Evolutionary conservation across 2,888 invertebrate genomes (phyloP), one percentile per base, ranked within the genome.

Genomic region (Atethmia centrago): DNA sequence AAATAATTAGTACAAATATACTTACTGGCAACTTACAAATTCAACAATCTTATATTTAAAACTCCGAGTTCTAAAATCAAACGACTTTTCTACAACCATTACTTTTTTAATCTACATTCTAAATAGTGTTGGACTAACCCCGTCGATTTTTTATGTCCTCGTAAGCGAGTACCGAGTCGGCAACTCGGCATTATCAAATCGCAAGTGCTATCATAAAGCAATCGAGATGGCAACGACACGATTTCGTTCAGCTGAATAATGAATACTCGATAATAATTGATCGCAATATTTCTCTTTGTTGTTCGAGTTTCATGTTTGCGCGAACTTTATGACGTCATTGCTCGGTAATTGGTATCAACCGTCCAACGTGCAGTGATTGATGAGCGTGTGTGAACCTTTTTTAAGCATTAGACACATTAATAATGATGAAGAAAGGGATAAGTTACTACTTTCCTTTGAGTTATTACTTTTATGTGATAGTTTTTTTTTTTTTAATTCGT

Each of bases 261-360:
- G 89, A 91, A 93, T 92, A 90, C 89, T 90, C 88, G 73, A 86
- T 89, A 89, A 88, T 93, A 92, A 93, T 93, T 92, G 92, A 90
- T 91, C 86, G 90, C 89, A 90, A 92, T 91, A 91, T 92, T 90
- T 88, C 82, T 85, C 86, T 87, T 87, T 90, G 86, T 88, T 85
- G 84, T 88, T 86, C 75, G 79, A 81, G 78, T 85, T 87, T 77
- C 75, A 77, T 80, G 83, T 77, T 79, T 76, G 71, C 73, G 51
- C 76, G 71, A 86, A 76, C 75, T 86, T 84, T 80, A 80, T 83
- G 78, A 77, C 74, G 77, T 71, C 66, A 78, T 64, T 73, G 72
- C 72, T 63, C 49, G 64, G 70, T 78, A 82, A 85, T 86, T 85
- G 85, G 77, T 79, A 72, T 79, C 77, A 79, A 75, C 73, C 72